Evolutionary conservation across 23 tunicate species (phyloP).

Genomic region (Corella eumyota): DNA sequence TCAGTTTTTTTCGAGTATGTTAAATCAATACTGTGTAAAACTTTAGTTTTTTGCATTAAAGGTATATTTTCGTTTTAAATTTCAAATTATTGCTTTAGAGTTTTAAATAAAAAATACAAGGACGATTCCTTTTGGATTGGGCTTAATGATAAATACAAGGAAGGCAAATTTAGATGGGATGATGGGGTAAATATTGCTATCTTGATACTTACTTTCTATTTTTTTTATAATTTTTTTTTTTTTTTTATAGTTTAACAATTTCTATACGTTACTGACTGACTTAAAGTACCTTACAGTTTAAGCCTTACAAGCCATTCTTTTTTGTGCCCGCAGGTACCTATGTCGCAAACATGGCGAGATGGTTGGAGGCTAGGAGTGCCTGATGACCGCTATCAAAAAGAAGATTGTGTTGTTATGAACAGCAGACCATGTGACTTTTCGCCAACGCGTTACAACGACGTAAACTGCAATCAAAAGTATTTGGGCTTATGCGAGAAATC

Average conservation of each 20-base stretch:
- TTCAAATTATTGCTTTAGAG: neutral
- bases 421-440: slow-evolving; percentile 9
- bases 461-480: slow-evolving; percentile 5
- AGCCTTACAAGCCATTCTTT: no score
- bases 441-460: slow-evolving; percentile 8
- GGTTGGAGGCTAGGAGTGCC: no score
- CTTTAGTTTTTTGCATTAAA: no score
- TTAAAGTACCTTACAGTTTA: no score
- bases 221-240: no score
- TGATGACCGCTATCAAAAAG: no score
- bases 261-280: no score
- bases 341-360: no score
- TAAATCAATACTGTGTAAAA: no score
- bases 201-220: no score
- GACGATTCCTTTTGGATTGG: slow-evolving; percentile 20
- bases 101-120: neutral
- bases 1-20: slow-evolving; percentile 9
- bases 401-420: slow-evolving; percentile 29
- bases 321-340: no score
- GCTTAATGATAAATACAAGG: slow-evolving; percentile 9
- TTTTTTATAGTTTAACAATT: no score
- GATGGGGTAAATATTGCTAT: slow-evolving; percentile 32
- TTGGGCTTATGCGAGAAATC: slow-evolving; percentile 27
- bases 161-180: slow-evolving; percentile 6
- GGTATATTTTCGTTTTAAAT: neutral